These are phyloP conservation scores for Ammospiza nelsoni DNA, from an alignment of 2,113 vertebrate species.

Conservation along the genomic window DNA sequence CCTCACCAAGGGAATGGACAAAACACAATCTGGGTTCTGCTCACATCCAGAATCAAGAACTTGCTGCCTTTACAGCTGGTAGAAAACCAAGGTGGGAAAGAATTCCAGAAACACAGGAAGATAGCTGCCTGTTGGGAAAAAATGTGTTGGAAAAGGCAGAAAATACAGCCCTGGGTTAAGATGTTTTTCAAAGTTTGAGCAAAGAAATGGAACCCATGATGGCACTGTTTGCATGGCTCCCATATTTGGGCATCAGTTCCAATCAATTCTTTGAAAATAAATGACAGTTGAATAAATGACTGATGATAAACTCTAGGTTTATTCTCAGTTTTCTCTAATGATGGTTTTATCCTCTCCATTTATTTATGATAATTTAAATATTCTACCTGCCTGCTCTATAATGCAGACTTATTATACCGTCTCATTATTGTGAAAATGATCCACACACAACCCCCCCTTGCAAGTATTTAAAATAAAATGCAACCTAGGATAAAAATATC, in stretches of 20 bases:
- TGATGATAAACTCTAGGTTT: neutral
- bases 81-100: neutral
- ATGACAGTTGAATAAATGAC: conserved; percentile 6
- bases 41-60: neutral
- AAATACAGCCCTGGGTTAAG: neutral
- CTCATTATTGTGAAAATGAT: neutral
- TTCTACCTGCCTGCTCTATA: neutral
- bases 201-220: neutral
- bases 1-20: neutral
- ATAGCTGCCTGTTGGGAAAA: neutral
- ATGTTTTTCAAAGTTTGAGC: neutral
- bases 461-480: conserved; percentile 25
- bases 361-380: conserved; percentile 25
- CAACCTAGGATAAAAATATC: conserved; percentile 30
- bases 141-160: neutral
- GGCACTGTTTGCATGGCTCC: neutral
- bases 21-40: neutral
- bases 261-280: neutral
- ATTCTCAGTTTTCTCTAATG: conserved; percentile 4
- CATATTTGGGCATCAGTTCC: neutral
- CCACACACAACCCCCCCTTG: neutral
- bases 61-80: neutral
- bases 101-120: neutral
- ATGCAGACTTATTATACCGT: neutral
- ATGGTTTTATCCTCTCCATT: neutral